Conservation (phyloP, 53 echinoderm and acorn worm species). For the Holothuria scabra region DNA sequence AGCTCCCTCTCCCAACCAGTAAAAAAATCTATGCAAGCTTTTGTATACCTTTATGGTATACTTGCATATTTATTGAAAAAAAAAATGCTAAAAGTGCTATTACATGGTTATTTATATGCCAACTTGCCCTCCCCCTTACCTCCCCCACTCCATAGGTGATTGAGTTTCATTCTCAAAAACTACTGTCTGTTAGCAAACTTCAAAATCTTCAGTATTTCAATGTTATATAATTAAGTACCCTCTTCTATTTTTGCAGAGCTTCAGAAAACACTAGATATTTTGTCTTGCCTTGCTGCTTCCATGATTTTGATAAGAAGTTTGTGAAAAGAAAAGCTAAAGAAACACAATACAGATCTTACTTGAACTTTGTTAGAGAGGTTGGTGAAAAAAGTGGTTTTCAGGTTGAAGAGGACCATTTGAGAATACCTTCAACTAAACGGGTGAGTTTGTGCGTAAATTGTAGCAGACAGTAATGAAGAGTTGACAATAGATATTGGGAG, state of each 20-base stretch:
- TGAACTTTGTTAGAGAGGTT: slow-evolving; percentile 79
- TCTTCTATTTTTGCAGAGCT: slow-evolving; percentile 59
- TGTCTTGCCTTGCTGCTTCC: slow-evolving; percentile 94
- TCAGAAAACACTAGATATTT: slow-evolving; percentile 76
- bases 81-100: too few species aligned
- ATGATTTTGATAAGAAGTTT: slow-evolving; percentile 92
- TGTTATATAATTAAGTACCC: too few species aligned
- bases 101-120: too few species aligned
- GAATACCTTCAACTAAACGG: slow-evolving; percentile 95
- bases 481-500: neutral
- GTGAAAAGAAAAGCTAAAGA: slow-evolving; percentile 53
- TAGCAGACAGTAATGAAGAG: neutral
- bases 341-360: slow-evolving; percentile 86
- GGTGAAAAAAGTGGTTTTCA: slow-evolving; percentile 83
- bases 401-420: slow-evolving; percentile 84
- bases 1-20: too few species aligned
- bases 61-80: too few species aligned
- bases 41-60: too few species aligned
- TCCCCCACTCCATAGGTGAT: too few species aligned
- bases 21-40: too few species aligned
- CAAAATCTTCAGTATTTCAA: too few species aligned
- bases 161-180: too few species aligned
- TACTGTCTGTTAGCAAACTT: too few species aligned
- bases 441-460: slow-evolving; percentile 42
- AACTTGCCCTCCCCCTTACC: too few species aligned